Evolutionary conservation across 2,113 vertebrate genomes (phyloP).

Genomic region (Leptodactylus fuscus): DNA sequence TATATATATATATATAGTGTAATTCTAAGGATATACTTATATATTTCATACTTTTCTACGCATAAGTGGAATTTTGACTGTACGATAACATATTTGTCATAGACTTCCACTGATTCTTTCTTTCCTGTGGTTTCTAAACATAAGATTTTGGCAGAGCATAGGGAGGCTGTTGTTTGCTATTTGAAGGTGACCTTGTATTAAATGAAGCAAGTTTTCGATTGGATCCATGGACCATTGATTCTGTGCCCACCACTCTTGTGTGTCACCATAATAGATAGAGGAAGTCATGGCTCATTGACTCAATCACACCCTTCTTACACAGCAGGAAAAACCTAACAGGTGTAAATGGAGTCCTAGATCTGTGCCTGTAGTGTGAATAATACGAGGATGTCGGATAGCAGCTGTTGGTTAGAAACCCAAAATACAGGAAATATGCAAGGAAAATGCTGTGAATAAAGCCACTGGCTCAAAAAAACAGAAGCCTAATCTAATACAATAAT

Average conservation of each 20-base stretch:
- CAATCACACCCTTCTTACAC: conserved; percentile 13
- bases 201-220: conserved; percentile 49
- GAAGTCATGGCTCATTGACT: conserved; percentile 50
- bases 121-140: conserved; percentile 4
- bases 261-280: conserved; percentile 45
- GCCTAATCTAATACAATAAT: no score
- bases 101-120: no score
- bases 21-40: no score
- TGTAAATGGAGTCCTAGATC: not conserved
- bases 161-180: conserved; percentile 10
- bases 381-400: not conserved
- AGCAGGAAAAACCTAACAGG: conserved; percentile 16
- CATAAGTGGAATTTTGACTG: no score
- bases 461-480: no score
- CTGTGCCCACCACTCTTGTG: conserved; percentile 47
- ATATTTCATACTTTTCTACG: no score
- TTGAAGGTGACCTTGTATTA: conserved; percentile 56
- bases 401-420: not conserved
- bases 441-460: no score
- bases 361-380: not conserved
- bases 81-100: no score
- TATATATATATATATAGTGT: no score
- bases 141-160: not conserved
- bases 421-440: not conserved
- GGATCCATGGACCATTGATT: conserved; percentile 53